Conservation (phyloP, 2,888 invertebrate genomes). For the Boloria selene region DNA sequence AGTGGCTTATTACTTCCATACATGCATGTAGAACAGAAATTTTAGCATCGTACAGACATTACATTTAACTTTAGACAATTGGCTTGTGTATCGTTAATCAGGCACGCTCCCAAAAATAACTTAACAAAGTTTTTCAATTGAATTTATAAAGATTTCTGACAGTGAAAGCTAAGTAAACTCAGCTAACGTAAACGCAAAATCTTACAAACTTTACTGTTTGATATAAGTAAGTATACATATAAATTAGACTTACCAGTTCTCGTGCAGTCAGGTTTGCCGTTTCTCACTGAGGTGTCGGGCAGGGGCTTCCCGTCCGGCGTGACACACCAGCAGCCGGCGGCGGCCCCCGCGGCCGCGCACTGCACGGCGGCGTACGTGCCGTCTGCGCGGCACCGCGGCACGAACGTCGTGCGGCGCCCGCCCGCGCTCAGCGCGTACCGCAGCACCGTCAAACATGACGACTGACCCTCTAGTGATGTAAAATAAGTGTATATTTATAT, state of each 20-base stretch:
- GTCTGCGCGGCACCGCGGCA: constrained; percentile 91
- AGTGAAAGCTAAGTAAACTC: too few relatives aligned
- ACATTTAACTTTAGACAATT: too few relatives aligned
- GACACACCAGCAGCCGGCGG: constrained; percentile 95
- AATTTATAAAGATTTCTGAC: too few relatives aligned
- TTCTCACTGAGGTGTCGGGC: constrained; percentile 89
- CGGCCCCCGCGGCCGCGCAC: constrained; percentile 89
- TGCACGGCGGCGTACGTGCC: constrained; percentile 93
- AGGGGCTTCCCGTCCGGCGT: constrained; percentile 91
- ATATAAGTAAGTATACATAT: neutral
- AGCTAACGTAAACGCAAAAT: neutral
- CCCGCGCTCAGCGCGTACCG: constrained; percentile 68
- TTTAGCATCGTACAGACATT: too few relatives aligned
- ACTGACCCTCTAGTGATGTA: constrained; percentile 61
- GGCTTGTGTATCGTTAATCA: neutral
- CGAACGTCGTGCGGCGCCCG: constrained; percentile 82
- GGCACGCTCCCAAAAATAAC: neutral
- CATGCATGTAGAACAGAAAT: too few relatives aligned
- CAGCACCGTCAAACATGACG: constrained; percentile 76
- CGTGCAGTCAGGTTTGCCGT: constrained; percentile 86
- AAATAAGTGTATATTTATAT: neutral
- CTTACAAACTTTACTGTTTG: neutral
- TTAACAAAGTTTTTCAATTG: too few relatives aligned
- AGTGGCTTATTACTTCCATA: too few relatives aligned
- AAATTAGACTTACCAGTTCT: constrained; percentile 62